phyloP scores from a whole-genome alignment of 2,888 invertebrate species.

The Iselma pallidipennis region DNA sequence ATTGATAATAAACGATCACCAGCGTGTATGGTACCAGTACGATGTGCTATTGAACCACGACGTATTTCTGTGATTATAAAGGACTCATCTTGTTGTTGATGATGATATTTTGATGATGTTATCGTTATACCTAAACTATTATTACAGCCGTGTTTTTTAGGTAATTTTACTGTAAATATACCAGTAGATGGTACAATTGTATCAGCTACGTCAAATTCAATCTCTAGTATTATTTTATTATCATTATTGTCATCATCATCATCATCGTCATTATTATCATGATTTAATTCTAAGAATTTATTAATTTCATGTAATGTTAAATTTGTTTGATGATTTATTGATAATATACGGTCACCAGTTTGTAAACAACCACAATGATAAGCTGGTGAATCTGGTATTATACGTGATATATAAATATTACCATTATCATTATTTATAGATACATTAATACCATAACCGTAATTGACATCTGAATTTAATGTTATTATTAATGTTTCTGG shows the following conservation, averaged over 20 bases:
- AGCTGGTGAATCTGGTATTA: conserved; percentile 62
- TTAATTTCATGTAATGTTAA: conserved; percentile 65
- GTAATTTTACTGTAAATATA: conserved; percentile 86
- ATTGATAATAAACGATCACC: conserved; percentile 88
- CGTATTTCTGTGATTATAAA: conserved; percentile 88
- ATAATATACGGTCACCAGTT: conserved; percentile 80
- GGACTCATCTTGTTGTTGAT: conserved; percentile 62
- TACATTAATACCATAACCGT: conserved; percentile 60
- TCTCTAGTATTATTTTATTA: conserved; percentile 72
- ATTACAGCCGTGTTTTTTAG: conserved; percentile 66
- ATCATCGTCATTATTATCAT: conserved; percentile 59
- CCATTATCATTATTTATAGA: conserved; percentile 56
- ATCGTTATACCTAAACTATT: conserved; percentile 86
- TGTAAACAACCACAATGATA: conserved; percentile 75
- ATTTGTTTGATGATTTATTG: conserved; percentile 79
- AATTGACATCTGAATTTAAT: conserved; percentile 57
- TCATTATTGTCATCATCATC: conserved; percentile 59
- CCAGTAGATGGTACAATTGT: conserved; percentile 90
- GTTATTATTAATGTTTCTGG: conserved; percentile 61
- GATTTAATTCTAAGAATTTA: conserved; percentile 54
- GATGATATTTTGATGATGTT: conserved; percentile 52
- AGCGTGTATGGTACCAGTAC: conserved; percentile 82
- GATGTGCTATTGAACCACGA: conserved; percentile 77
- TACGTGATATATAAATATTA: conserved; percentile 57
- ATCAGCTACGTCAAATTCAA: conserved; percentile 91